These are phyloP conservation scores for Cryptus armator DNA, from an alignment of 2,888 invertebrate genomes.

Conservation along the genomic window DNA sequence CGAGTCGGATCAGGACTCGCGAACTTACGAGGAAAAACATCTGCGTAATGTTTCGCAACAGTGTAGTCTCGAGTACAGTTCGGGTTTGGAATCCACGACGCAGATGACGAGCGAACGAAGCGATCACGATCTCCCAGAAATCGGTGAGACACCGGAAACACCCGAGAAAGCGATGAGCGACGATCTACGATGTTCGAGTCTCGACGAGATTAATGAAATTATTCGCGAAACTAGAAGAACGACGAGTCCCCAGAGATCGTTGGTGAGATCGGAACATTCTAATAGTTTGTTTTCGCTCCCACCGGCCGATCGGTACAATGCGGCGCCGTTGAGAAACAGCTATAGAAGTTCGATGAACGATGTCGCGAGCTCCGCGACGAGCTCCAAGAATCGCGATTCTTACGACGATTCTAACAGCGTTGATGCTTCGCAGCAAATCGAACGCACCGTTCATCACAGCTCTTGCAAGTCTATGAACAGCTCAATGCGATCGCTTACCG, in stretches of 20 bases:
- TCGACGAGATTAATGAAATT: conserved; percentile 58
- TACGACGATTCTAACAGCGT: conserved; percentile 75
- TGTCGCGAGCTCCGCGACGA: conserved; percentile 75
- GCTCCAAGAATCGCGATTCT: conserved; percentile 77
- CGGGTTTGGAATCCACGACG: conserved; percentile 84
- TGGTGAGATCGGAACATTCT: conserved; percentile 75
- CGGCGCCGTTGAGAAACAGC: conserved; percentile 71
- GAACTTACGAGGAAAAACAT: conserved; percentile 81
- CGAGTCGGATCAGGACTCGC: conserved; percentile 80
- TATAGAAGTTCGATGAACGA: conserved; percentile 81
- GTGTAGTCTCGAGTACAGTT: conserved; percentile 90
- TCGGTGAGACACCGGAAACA: conserved; percentile 77
- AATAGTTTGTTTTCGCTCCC: conserved; percentile 79
- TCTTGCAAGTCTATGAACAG: conserved; percentile 73
- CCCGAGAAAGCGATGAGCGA: conserved; percentile 66
- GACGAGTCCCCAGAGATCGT: conserved; percentile 65
- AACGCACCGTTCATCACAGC: conserved; percentile 69
- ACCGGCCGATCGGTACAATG: conserved; percentile 72
- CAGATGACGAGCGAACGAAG: conserved; percentile 82
- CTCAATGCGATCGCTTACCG: conserved; percentile 73
- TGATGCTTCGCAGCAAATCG: conserved; percentile 74
- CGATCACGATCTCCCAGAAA: conserved; percentile 82
- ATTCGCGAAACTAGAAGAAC: conserved; percentile 32
- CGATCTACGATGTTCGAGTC: conserved; percentile 63
- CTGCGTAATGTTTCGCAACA: conserved; percentile 90